Base-by-base conservation (phyloP, 2,888 invertebrate genomes). In the Germaria angustata region DNA sequence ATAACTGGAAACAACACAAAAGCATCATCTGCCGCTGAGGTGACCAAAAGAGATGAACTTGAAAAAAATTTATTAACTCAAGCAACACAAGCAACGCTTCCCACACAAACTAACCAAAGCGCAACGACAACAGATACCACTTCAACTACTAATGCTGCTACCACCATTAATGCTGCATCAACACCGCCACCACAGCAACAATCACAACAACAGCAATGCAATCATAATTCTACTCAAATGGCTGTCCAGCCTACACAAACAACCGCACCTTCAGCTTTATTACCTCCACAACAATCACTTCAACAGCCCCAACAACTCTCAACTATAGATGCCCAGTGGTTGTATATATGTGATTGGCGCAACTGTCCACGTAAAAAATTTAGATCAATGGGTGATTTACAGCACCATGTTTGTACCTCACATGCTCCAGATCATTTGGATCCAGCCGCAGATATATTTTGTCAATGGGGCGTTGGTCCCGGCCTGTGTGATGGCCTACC, bases 301-400 rank as follows among this genome's bases (percentile, higher is more conserved):
- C 51, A 63, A 11, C 69, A 49, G 53, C 17, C 13, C 1, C 68
- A 76, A 28, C 68, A 81, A 49, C 41, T 71, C 2, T 44, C 78
- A 17, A 7, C 80, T 5, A 84, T 88, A 0, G 91, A 91, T 75
- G 87, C 87, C 0, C 90, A 89, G 78, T 91, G 91, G 85, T 92
- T 94, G 0, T 95, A 93, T 92, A 93, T 98, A 69, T 99, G 99
- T 90, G 98, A 98, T 90, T 99, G 99, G 99, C 94, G 95, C 75
- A 97, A 97, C 22, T 99, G 99, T 91, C 94, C 93, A 68, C 93
- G 93, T 92, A 95, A 95, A 86, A 94, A 95, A 88, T 96, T 96
- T 90, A 93, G 93, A 87, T 94, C 93, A 36, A 93, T 96, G 0
- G 93, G 95, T 65, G 95, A 96, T 85, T 96, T 98, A 80, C 97